Evolutionary conservation across 2,888 invertebrate genomes (phyloP), one percentile per base, ranked within the genome.

Genomic region (Portevinia maculata): DNA sequence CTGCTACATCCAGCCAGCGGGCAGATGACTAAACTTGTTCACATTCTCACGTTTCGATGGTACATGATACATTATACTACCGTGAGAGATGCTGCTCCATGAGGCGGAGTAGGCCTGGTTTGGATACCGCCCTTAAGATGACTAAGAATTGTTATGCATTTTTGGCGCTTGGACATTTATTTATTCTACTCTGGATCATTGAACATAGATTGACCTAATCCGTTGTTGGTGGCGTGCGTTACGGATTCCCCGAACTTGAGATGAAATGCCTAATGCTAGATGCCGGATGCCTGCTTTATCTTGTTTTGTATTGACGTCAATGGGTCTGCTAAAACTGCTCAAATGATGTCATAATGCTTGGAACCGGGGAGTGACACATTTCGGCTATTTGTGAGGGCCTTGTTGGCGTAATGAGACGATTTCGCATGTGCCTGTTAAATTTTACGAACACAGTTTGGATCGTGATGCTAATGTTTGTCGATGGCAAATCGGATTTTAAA

Each of bases 11-110:
- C 44, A 19, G 7, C 44, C 9, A n/a, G 3, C 48, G 34, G 64
- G 15, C 55, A 39, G 70, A 75, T 75, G 79, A 75, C 79, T 81
- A 81, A 81, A 74, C 74, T 41, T 44, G 44, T 44, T 19, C 65
- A 53, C 13, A 48, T 24, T 62, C 69, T 62, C 60, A 55, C 48
- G 50, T 53, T 30, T 7, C 1, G 13, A n/a, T 46, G 8, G 13
- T 9, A 21, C 7, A 9, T 30, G 30, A 2, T n/a, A 30, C 28
- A 44, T 13, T 11, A 30, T 4, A 24, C n/a, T 37, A 13, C 9
- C 65, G 65, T 67, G 55, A 69, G 55, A 41, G 44, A 44, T 67
- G 53, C 28, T 46, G 32, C 5, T 11, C 28, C 24, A 39, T 44
- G 34, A 7, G 41, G 9, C 8, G 32, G 11, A 37, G 44, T 44